phyloP scores from a whole-genome alignment of 92 coral and sea anemone species.

The Porites evermanni region DNA sequence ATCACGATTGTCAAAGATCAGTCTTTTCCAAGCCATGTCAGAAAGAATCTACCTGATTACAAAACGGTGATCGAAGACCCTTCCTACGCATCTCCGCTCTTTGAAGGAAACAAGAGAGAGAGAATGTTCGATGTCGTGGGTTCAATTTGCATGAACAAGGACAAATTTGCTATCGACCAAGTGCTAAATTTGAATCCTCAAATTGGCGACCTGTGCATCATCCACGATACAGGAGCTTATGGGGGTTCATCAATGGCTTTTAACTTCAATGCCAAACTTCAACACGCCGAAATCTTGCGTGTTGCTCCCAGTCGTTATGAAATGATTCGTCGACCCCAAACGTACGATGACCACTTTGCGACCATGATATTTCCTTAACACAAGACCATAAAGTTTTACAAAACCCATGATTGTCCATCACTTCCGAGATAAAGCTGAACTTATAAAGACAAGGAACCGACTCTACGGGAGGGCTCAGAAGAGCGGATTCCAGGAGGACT shows the following conservation, averaged over 20 bases:
- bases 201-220: conserved; percentile 11
- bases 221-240: conserved; percentile 14
- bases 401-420: no score
- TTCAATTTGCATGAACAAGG: not conserved
- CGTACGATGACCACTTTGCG: conserved; percentile 14
- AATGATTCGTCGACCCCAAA: conserved; percentile 13
- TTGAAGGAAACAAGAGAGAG: conserved; percentile 16
- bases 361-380: not conserved
- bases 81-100: conserved; percentile 1
- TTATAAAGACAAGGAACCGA: no score
- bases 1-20: conserved; percentile 19
- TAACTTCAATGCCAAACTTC: not conserved
- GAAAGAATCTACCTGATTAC: conserved; percentile 19
- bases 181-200: conserved; percentile 11
- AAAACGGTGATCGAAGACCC: conserved; percentile 1
- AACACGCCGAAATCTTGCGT: not conserved
- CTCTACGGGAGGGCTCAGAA: no score
- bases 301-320: not conserved
- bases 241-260: not conserved
- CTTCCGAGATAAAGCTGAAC: no score
- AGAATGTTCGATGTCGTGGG: conserved; percentile 9
- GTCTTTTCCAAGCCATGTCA: not conserved
- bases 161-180: conserved; percentile 24
- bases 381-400: no score
- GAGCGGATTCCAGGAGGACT: no score